Evolutionary conservation across 2,888 invertebrate species (phyloP).

Genomic region (Cetonia aurata): DNA sequence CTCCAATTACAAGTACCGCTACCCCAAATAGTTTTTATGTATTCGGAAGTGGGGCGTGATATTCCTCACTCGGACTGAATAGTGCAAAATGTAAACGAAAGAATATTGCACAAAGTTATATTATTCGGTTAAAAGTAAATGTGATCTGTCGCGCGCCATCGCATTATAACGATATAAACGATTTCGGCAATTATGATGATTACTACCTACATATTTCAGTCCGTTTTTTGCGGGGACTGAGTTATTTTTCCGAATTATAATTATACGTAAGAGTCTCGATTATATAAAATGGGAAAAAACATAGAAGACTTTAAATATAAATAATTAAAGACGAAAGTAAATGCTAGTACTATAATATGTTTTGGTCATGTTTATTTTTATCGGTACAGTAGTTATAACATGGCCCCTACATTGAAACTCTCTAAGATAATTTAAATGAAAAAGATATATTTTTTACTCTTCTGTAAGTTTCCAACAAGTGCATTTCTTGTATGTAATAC

Average conservation of each 20-base stretch:
- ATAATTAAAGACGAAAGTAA: constrained; percentile 41
- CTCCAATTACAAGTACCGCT: constrained; percentile 38
- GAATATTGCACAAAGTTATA: constrained; percentile 62
- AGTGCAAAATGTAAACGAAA: constrained; percentile 58
- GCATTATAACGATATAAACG: constrained; percentile 57
- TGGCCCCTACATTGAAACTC: constrained; percentile 57
- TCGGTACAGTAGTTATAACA: constrained; percentile 55
- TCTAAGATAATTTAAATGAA: constrained; percentile 51
- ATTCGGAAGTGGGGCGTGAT: constrained; percentile 60
- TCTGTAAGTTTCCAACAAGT: constrained; percentile 91
- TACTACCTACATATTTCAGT: constrained; percentile 49
- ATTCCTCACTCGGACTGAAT: constrained; percentile 63
- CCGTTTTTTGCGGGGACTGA: constrained; percentile 50
- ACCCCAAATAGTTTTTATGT: constrained; percentile 33
- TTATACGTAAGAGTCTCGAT: constrained; percentile 50
- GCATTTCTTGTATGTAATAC: constrained; percentile 93
- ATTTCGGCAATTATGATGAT: constrained; percentile 53
- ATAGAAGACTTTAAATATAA: constrained; percentile 48
- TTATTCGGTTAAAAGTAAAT: constrained; percentile 61
- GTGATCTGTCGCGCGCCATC: constrained; percentile 66
- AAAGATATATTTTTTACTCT: constrained; percentile 69
- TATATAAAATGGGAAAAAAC: constrained; percentile 36
- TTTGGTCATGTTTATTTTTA: constrained; percentile 57
- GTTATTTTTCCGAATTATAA: constrained; percentile 51
- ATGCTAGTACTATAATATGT: constrained; percentile 50